Percentiles rank a stretch among this genome's conserved stretches.
phyloP scores from a whole-genome alignment of 2,113 vertebrate species.

The Amblyornis subalaris region DNA sequence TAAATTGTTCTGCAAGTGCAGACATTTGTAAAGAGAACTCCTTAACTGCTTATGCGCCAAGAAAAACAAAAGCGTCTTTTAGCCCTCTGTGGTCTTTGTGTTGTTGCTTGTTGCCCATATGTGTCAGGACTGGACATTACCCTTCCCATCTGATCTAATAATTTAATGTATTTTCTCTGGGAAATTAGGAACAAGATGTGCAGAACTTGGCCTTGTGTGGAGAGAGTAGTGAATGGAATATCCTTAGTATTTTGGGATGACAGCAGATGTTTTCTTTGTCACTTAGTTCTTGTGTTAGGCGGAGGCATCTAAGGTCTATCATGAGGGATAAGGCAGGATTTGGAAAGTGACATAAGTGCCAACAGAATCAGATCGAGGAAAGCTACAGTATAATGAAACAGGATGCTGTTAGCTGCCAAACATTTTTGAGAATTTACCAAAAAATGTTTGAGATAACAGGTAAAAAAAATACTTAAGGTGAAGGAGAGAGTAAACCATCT shows the following conservation, averaged over 20 bases:
- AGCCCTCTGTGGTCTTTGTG: not conserved
- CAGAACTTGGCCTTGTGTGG: not conserved
- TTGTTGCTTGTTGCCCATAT: not conserved
- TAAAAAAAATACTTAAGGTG: not conserved
- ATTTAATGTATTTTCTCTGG: not conserved
- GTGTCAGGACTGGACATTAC: not conserved
- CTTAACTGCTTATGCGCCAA: not conserved
- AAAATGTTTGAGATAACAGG: not conserved
- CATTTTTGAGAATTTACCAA: not conserved
- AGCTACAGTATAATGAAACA: not conserved
- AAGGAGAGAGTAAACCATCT: not conserved
- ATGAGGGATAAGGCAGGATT: not conserved
- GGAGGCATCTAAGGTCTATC: not conserved
- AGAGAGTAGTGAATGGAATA: not conserved
- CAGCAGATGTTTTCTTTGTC: not conserved
- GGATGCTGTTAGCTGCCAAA: not conserved
- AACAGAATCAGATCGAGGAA: not conserved
- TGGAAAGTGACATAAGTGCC: not conserved
- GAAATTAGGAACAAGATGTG: not conserved
- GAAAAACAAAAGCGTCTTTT: not conserved
- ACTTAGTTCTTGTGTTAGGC: not conserved
- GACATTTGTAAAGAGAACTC: not conserved
- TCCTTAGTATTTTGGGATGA: not conserved
- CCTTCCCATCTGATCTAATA: not conserved
- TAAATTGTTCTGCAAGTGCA: not conserved